A percentile compares a stretch with the other conserved stretches of the same genome.
phyloP scores from a whole-genome alignment of 2,113 vertebrate species.

The Blennius ocellaris region DNA sequence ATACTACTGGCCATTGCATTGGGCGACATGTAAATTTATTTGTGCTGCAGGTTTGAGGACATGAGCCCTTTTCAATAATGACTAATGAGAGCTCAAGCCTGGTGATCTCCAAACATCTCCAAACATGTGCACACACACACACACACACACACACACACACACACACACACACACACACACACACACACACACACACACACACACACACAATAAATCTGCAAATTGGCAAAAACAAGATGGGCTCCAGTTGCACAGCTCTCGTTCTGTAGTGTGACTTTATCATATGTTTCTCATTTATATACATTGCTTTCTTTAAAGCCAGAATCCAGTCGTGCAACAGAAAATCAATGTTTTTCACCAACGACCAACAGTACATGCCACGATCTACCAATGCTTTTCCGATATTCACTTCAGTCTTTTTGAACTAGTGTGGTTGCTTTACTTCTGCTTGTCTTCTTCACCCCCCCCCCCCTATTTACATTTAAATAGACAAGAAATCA shows the following conservation, averaged over 20 bases:
- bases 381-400: background rate
- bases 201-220: background rate
- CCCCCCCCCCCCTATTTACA: too few relatives aligned
- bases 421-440: background rate
- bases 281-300: slow-evolving; percentile 27
- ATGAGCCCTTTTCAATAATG: slow-evolving; percentile 1
- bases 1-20: too few relatives aligned
- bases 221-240: slow-evolving; percentile 5
- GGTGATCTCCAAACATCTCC: background rate
- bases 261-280: slow-evolving; percentile 19
- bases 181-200: slow-evolving; percentile 8
- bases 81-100: slow-evolving; percentile 1
- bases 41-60: too few relatives aligned
- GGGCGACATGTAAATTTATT: too few relatives aligned
- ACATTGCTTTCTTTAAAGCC: slow-evolving; percentile 33
- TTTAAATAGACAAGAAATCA: background rate
- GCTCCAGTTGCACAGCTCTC: background rate
- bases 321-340: background rate
- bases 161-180: too few relatives aligned
- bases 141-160: too few relatives aligned
- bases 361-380: background rate
- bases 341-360: slow-evolving; percentile 16
- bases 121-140: too few relatives aligned
- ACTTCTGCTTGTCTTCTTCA: background rate
- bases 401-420: background rate